A percentile compares a stretch with the other conserved stretches of the same genome.
These are phyloP conservation scores for Sipha maydis DNA, from an alignment of 2,888 invertebrate genomes.

Conservation along the genomic window DNA sequence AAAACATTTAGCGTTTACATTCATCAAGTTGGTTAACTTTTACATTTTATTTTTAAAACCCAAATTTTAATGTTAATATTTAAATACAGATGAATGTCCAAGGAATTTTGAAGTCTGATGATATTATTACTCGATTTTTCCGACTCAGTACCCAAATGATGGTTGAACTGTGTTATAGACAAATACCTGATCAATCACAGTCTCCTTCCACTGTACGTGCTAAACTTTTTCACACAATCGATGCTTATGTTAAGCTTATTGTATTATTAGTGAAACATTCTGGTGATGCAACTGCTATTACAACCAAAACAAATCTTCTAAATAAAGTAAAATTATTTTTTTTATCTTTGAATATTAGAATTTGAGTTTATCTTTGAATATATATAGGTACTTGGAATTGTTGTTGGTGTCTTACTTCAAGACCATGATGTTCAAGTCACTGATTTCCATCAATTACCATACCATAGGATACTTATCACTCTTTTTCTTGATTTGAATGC, in stretches of 20 bases:
- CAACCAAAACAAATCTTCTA: slow-evolving; percentile 95
- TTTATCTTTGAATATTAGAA: not conserved
- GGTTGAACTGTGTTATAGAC: slow-evolving; percentile 91
- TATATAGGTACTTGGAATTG: slow-evolving; percentile 81
- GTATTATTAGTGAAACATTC: slow-evolving; percentile 94
- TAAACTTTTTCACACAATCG: slow-evolving; percentile 94
- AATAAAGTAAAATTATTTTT: slow-evolving; percentile 90
- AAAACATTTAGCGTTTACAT: slow-evolving; percentile 95
- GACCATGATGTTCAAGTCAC: slow-evolving; percentile 92
- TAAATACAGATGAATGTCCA: slow-evolving; percentile 84
- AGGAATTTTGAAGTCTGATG: slow-evolving; percentile 96
- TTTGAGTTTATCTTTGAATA: slow-evolving; percentile 9
- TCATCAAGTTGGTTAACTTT: slow-evolving; percentile 72
- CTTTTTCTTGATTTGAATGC: slow-evolving; percentile 95
- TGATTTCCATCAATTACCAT: slow-evolving; percentile 97
- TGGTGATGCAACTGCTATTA: slow-evolving; percentile 88
- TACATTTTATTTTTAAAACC: not conserved
- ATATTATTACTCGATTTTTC: slow-evolving; percentile 96
- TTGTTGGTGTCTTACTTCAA: slow-evolving; percentile 93
- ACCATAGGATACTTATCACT: slow-evolving; percentile 96
- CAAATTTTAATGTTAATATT: not conserved
- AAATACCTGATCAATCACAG: slow-evolving; percentile 77
- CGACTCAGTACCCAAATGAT: slow-evolving; percentile 96
- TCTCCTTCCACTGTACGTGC: slow-evolving; percentile 73
- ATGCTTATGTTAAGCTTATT: slow-evolving; percentile 93